A percentile compares a stretch with the other conserved stretches of the same genome.
Evolutionary conservation across 2,113 vertebrate species (phyloP).

Genomic region (Pardalotus punctatus): DNA sequence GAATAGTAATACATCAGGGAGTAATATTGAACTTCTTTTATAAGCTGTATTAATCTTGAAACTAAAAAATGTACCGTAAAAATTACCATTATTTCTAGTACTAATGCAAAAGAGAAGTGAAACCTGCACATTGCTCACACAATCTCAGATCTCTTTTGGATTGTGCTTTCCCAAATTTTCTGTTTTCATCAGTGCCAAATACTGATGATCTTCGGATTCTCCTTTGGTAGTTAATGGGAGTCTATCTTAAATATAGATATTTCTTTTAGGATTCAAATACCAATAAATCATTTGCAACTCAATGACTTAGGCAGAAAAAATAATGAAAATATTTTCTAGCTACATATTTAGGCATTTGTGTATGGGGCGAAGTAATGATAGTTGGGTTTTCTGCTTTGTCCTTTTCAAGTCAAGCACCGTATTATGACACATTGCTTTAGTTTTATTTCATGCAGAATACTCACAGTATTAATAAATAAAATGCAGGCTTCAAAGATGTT

Average conservation of each 20-base stretch:
- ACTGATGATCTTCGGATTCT: neutral
- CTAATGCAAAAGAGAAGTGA: neutral
- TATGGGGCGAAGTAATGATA: neutral
- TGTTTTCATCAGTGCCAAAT: neutral
- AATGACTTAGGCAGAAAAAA: neutral
- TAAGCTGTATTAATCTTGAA: constrained; percentile 55
- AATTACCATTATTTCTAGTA: constrained; percentile 35
- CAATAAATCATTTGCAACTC: neutral
- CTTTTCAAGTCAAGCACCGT: neutral
- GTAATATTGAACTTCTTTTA: constrained; percentile 63
- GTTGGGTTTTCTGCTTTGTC: neutral
- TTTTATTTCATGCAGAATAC: neutral
- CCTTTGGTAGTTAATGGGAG: neutral
- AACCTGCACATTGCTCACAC: neutral
- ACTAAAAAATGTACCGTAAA: constrained; percentile 32
- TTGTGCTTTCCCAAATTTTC: neutral
- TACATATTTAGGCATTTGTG: neutral
- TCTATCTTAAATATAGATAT: constrained; percentile 5
- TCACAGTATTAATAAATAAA: constrained; percentile 11
- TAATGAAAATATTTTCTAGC: neutral
- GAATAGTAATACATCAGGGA: constrained; percentile 64
- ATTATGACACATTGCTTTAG: neutral
- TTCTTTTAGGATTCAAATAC: constrained; percentile 13
- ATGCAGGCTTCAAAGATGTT: neutral
- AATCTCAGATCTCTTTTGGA: neutral